Base-by-base conservation (phyloP, 2,888 invertebrate species). In the Papilio protenor region DNA sequence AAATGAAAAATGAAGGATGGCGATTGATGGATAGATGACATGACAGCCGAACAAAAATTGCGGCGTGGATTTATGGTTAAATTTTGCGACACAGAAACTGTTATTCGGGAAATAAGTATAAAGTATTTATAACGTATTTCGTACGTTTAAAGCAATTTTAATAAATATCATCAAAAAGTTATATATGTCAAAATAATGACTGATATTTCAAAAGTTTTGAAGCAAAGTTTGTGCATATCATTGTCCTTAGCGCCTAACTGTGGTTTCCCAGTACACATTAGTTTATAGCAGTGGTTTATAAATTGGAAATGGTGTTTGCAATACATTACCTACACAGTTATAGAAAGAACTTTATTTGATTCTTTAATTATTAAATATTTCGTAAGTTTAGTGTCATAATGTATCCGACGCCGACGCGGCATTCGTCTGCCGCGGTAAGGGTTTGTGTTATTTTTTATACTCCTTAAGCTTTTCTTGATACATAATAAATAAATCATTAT, bases 381-480 rank as follows among this genome's bases (percentile, higher is more conserved):
- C 77, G 81, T 80, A 80, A 82, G 77, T 77, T 81, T 79, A 81
- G 80, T 84, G 84, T 84, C 86, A 90, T 84, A 89, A 97, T 97
- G 97, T 97, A 97, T 95, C 96, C 97, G 90, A 95, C 96, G 90
- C 96, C 96, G 92, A 95, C 96, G 92, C 96, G 97, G 95, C 97
- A 97, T 95, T 96, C 97, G 93, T 96, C 96, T 90, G 96, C 96
- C 90, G 96, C 96, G 95, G 97, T 97, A 94, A 96, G 97, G 96
- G 94, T 94, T 90, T 86, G 93, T 94, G 85, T 89, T 89, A 83
- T 87, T 89, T 86, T 88, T 81, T 79, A 64, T 78, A 61, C 78
- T 75, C 77, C 79, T 71, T 45, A 75, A 55, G 77, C 78, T 80
- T 80, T 79, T 21, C 72, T 76, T 57, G 18, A 64, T 21, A n/a